Percentiles rank a stretch among this genome's conserved stretches.
Conservation (phyloP, 2,797 vertebrate genomes). For the Catamblyrhynchus diadema region DNA sequence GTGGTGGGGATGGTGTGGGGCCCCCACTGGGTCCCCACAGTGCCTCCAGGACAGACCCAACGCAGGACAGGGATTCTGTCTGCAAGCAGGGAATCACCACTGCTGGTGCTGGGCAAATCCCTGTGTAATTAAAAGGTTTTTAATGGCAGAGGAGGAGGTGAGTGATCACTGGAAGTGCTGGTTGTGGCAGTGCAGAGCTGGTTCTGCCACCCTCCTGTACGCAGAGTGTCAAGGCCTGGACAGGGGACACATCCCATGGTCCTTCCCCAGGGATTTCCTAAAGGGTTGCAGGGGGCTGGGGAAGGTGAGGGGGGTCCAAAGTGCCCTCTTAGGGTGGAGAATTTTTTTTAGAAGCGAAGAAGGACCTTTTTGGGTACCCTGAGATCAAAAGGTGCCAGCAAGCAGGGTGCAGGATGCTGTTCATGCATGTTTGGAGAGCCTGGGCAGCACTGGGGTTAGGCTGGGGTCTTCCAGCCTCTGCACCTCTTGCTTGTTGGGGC, state of each 20-base stretch:
- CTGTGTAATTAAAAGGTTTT: neutral
- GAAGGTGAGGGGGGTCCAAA: neutral
- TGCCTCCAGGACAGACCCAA: accelerated
- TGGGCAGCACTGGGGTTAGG: accelerated
- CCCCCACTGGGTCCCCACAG: accelerated
- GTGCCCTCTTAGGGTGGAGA: neutral
- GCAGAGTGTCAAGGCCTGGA: neutral
- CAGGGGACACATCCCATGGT: neutral
- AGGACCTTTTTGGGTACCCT: accelerated
- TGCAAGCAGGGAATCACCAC: neutral
- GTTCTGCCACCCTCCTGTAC: neutral
- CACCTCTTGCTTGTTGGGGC: neutral
- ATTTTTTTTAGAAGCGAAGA: neutral
- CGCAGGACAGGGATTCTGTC: neutral
- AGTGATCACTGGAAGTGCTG: neutral
- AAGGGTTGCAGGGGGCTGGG: neutral
- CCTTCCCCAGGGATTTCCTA: neutral
- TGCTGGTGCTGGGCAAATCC: neutral
- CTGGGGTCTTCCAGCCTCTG: neutral
- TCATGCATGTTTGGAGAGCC: neutral
- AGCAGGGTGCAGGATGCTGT: neutral
- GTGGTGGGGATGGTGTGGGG: neutral
- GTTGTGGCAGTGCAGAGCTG: neutral
- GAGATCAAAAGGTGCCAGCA: neutral
- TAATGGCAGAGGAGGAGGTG: neutral